Percentiles rank a stretch among this genome's conserved stretches.
Conservation (phyloP, 2,888 invertebrate species). For the Oxyscelio sp. region DNA sequence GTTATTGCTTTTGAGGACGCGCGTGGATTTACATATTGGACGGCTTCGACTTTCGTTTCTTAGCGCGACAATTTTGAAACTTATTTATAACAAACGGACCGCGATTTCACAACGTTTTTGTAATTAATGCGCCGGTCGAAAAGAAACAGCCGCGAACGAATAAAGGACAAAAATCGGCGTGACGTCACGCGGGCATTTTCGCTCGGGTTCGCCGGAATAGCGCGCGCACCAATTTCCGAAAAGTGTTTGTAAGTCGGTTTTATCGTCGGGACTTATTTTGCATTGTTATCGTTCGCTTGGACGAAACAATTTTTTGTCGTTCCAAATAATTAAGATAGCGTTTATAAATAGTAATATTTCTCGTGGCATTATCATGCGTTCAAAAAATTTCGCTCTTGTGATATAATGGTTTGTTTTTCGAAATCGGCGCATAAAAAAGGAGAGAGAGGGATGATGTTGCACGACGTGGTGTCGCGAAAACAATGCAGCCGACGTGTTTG, state of each 20-base stretch:
- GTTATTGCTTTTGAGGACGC: neutral
- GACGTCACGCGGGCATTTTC: neutral
- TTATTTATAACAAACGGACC: conserved; percentile 30
- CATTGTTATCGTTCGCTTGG: conserved; percentile 9
- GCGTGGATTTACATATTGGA: conserved; percentile 1
- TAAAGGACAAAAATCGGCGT: neutral
- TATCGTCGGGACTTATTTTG: conserved; percentile 25
- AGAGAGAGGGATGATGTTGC: no score
- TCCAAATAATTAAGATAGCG: conserved; percentile 45
- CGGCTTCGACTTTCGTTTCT: conserved; percentile 15
- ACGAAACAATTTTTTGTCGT: conserved; percentile 18
- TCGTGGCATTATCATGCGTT: conserved; percentile 22
- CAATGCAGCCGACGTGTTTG: no score
- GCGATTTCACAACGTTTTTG: conserved; percentile 28
- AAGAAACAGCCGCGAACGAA: neutral
- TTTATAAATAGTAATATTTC: conserved; percentile 38
- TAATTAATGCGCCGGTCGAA: conserved; percentile 20
- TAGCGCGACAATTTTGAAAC: conserved; percentile 25
- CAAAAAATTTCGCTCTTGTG: conserved; percentile 38
- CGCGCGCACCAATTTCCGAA: neutral
- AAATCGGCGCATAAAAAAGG: no score
- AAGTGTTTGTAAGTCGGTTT: neutral
- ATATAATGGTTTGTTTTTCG: conserved; percentile 38
- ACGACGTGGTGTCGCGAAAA: no score
- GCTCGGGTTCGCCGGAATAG: neutral